Base-by-base conservation (phyloP, 2,797 vertebrate genomes). In the Lepidocolaptes lacrymiger region DNA sequence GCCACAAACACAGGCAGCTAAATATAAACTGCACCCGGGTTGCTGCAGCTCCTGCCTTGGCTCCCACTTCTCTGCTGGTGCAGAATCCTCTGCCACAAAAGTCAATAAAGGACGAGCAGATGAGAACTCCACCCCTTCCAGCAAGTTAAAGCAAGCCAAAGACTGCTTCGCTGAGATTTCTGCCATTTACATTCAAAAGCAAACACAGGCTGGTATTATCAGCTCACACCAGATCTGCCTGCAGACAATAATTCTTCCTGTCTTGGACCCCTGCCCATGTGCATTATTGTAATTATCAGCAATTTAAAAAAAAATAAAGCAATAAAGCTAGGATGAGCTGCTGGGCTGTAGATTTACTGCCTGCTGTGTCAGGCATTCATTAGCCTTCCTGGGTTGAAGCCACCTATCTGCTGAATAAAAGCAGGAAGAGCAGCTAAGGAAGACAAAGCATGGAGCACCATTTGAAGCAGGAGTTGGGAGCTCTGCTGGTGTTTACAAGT, bases 221-320 rank as follows among this genome's bases (percentile, higher is more conserved):
- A 96, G 96, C 95, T 94, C 86, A 86, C 84, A 96, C 96, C 97
- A 98, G 97, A 98, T 97, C 96, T 97, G 96, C 97, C 89, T 97
- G 94, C 94, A 97, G 95, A 97, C 97, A 97, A 95, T 97, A 97
- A 97, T 97, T 97, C 97, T 98, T 98, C 98, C 97, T 97, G 97
- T 83, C 96, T 97, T 97, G 97, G 97, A 93, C 85, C 83, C 41
- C 49, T 92, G 97, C 97, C 98, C 94, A 32, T 56, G 88, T 94
- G 92, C 97, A 97, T 97, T 98, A 97, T 93, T 98, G 96, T 97
- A 98, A 98, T 98, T 97, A 98, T 96, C 96, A 97, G 97, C 97
- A 97, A 96, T 97, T 97, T 92, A 23, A 94, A 97, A 97, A 97
- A 97, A 97, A 97, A 92, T 95, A 96, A 96, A 97, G 95, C 96